Evolutionary conservation across 2,888 invertebrate genomes (phyloP).

Genomic region (Galerucella calmariensis): DNA sequence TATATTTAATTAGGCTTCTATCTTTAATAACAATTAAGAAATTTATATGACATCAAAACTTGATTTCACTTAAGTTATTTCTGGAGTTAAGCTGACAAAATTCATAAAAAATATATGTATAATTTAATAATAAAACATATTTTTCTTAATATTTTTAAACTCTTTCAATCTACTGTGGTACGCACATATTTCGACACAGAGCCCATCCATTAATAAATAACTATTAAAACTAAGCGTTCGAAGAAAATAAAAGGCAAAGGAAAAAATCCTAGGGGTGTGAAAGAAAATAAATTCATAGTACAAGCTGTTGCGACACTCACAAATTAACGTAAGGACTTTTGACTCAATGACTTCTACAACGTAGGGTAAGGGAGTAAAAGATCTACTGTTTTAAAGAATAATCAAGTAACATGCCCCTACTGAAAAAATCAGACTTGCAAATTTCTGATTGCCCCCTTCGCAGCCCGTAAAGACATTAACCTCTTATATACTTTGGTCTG

Average conservation of each 20-base stretch:
- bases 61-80: too few relatives aligned
- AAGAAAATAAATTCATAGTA: conserved; percentile 57
- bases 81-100: too few relatives aligned
- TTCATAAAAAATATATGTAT: too few relatives aligned
- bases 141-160: too few relatives aligned
- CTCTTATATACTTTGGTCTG: conserved; percentile 60
- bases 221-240: conserved; percentile 40
- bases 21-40: too few relatives aligned
- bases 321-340: conserved; percentile 64
- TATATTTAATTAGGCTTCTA: too few relatives aligned
- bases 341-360: conserved; percentile 63
- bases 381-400: conserved; percentile 66
- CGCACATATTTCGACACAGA: neutral
- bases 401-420: conserved; percentile 61
- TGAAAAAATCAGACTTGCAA: conserved; percentile 66
- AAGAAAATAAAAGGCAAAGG: conserved; percentile 16
- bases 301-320: conserved; percentile 62
- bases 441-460: conserved; percentile 65
- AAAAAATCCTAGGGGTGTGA: conserved; percentile 38
- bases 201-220: conserved; percentile 34
- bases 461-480: conserved; percentile 66
- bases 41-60: too few relatives aligned
- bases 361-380: conserved; percentile 55
- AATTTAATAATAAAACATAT: too few relatives aligned
- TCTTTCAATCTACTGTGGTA: too few relatives aligned